Evolutionary conservation across 2,797 vertebrate genomes (phyloP), one percentile per base, ranked within the genome.

Genomic region (Xerus rutilus): DNA sequence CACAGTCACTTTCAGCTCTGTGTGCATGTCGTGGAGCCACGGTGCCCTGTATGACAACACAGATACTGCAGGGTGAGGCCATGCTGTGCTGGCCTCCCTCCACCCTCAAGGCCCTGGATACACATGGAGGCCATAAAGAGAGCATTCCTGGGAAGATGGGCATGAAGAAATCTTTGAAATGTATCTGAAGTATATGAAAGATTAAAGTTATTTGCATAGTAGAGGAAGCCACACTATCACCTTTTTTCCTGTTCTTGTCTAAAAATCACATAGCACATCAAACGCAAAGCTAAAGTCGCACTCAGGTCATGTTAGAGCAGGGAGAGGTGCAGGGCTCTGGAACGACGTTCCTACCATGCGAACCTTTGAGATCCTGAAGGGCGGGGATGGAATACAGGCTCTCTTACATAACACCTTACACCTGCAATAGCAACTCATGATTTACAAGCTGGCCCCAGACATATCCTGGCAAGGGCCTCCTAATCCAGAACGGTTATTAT

Each of bases 381-480:
- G 9, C 23, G 32, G 78, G 23, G 4, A 5, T 39, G 13, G 54
- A 89, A 52, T 20, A 39, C 21, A 64, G 74, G 45, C 28, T 49
- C 3, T 25, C 92, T 91, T 39, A 39, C 47, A 23, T 93, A 92
- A 88, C 69, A 72, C 78, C 64, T 87, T 70, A 84, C 91, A 95
- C 96, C 93, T 92, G 74, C 62, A 83, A 95, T 45, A 92, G 89
- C 69, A 81, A 57, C 35, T 78, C 54, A 39, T 78, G 73, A 87
- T 93, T 95, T 96, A 94, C 86, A 93, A 30, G 86, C 77, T 49
- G n/a, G 59, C 57, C 92, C 73, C 62, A 74, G 92, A 73, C 62
- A 73, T 9, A 65, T 62, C 72, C 87, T 94, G 45, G 79, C 95
- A 83, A 65, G 25, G 10, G 13, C 15, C 35, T 87, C 52, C 54